Base-by-base conservation (phyloP, 2,113 vertebrate species). In the Pteruthius melanotis region DNA sequence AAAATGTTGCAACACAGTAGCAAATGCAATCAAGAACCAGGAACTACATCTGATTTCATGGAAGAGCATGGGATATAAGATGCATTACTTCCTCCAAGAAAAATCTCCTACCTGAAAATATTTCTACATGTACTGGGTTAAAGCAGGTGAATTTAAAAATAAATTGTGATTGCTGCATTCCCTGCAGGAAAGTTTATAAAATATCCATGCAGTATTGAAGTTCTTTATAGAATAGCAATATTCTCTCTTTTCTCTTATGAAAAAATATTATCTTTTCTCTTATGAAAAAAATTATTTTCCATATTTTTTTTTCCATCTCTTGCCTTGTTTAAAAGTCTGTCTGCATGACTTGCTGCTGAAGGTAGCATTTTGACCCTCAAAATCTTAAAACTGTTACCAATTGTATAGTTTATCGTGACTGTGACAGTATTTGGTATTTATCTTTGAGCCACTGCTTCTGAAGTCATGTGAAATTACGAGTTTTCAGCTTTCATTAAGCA, bases 401-500 rank as follows among this genome's bases (percentile, higher is more conserved):
- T 94, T 5, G 1, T 78, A 33, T 61, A 40, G 47, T 90, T 95
- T 92, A 56, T 94, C 26, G 3, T 76, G 60, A 65, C 60, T 87
- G 72, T 94, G 68, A 76, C 83, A 68, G 15, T 76, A 65, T 90
- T 82, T 84, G 49, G 39, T 90, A 56, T 87, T 94, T 86, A 40
- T 93, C 44, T 88, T 56, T 9, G 5, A 91, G 83, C 68, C 82
- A 22, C 76, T 90, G 80, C 69, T 93, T 83, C 57, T 88, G 72
- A 94, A 89, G 37, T 78, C 76, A 53, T 68, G 65, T 87, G 77
- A 96, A 90, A 95, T 93, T 70, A 49, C 10, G 26, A 89, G 79
- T 75, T 93, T 95, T 94, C 88, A 89, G 80, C 80, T 95, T 96
- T 90, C 94, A 87, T 93, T 94, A 89, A 92, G 83, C 65, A 90